Conservation (phyloP, 2,888 invertebrate genomes). For the Drosophila siamana region DNA sequence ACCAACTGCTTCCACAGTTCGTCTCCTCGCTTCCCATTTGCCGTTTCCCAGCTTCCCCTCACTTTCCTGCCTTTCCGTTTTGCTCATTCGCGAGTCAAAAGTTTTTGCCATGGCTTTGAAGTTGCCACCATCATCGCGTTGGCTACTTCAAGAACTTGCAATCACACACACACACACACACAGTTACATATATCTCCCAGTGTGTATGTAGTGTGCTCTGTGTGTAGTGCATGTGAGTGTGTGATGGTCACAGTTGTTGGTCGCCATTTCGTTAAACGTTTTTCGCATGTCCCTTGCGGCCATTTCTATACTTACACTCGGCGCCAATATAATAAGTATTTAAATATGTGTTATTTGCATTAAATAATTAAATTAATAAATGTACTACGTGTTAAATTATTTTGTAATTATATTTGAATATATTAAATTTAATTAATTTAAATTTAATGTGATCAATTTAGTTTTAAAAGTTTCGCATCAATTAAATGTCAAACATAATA, state of each 20-base stretch:
- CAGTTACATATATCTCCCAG: no score
- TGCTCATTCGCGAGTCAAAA: conserved; percentile 51
- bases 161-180: conserved; percentile 22
- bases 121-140: conserved; percentile 38
- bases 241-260: conserved; percentile 54
- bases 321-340: not conserved
- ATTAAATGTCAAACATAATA: no score
- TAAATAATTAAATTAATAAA: no score
- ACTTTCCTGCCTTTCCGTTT: conserved; percentile 33
- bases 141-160: conserved; percentile 43
- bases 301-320: conserved; percentile 44
- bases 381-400: no score
- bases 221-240: not conserved
- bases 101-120: conserved; percentile 57
- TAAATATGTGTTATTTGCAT: not conserved
- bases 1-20: conserved; percentile 3
- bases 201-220: conserved; percentile 1
- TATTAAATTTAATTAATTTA: no score
- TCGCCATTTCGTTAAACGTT: conserved; percentile 70
- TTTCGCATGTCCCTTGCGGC: conserved; percentile 65
- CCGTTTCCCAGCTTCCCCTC: not conserved
- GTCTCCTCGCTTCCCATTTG: not conserved
- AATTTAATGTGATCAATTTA: no score
- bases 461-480: no score
- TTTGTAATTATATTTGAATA: no score